phyloP scores from a whole-genome alignment of 2,797 vertebrate genomes.

The Champsocephalus esox region DNA sequence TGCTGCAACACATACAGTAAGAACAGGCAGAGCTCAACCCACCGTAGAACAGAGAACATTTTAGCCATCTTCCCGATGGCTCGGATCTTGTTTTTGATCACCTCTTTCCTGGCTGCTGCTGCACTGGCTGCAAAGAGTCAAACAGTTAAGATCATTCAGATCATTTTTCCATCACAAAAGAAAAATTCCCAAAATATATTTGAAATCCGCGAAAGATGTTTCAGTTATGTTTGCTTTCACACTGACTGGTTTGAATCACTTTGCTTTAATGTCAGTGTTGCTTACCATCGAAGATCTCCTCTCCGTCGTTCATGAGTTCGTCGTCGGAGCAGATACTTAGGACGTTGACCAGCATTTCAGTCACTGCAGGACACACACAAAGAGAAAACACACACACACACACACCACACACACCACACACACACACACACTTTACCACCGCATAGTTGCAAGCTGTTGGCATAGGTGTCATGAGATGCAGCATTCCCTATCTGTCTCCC shows the following conservation, averaged over 20 bases:
- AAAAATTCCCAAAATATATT: neutral
- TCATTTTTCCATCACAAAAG: neutral
- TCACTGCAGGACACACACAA: slow-evolving; percentile 84
- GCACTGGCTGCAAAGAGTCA: slow-evolving; percentile 78
- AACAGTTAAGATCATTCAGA: neutral
- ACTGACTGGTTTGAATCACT: neutral
- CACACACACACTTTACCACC: slow-evolving; percentile 1
- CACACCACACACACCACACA: slow-evolving; percentile 20
- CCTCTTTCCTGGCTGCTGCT: slow-evolving; percentile 88
- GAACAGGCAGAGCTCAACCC: slow-evolving; percentile 42
- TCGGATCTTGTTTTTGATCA: slow-evolving; percentile 89
- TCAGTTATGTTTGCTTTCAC: neutral
- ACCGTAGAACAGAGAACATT: slow-evolving; percentile 86
- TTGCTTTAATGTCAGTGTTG: slow-evolving; percentile 4
- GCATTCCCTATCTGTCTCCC: neutral
- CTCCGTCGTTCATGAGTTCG: slow-evolving; percentile 94
- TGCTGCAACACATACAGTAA: neutral
- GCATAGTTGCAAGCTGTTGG: neutral
- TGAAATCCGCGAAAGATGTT: neutral
- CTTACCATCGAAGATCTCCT: slow-evolving; percentile 95
- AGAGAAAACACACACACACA: slow-evolving; percentile 14
- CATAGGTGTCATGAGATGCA: neutral
- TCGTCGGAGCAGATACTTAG: slow-evolving; percentile 99
- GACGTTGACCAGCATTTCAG: slow-evolving; percentile 98
- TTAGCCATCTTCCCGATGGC: slow-evolving; percentile 90